phyloP scores from a whole-genome alignment of 2,888 invertebrate genomes.

The Prosopocoilus inquinatus region DNA sequence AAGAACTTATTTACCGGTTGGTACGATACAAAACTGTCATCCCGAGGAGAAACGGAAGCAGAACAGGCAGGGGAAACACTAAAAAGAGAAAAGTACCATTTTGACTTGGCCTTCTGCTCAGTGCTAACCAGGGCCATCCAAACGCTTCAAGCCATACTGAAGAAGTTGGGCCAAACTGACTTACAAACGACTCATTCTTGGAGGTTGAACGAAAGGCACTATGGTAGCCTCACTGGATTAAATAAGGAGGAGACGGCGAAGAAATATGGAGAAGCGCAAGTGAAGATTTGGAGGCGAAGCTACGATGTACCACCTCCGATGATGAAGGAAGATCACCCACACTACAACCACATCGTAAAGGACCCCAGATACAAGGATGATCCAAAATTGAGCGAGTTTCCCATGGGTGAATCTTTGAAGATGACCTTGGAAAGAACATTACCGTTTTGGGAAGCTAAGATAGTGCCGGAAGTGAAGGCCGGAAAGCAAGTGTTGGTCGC shows the following conservation, averaged over 20 bases:
- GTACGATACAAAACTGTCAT: conserved; percentile 13
- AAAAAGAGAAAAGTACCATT: conserved; percentile 65
- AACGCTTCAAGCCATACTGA: conserved; percentile 67
- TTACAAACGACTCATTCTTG: conserved; percentile 72
- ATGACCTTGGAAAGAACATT: conserved; percentile 77
- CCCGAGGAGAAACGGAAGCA: conserved; percentile 64
- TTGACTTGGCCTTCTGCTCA: conserved; percentile 81
- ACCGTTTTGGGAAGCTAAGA: conserved; percentile 83
- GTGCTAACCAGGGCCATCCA: conserved; percentile 74
- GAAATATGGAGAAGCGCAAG: conserved; percentile 82
- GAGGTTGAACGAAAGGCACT: conserved; percentile 85
- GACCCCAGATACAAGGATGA: conserved; percentile 68
- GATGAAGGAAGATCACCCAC: conserved; percentile 73
- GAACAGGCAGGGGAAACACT: conserved; percentile 69
- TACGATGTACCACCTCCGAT: conserved; percentile 80
- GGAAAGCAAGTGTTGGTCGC: conserved; percentile 79
- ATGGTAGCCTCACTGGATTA: conserved; percentile 81
- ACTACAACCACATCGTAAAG: conserved; percentile 71
- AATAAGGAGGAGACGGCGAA: conserved; percentile 83
- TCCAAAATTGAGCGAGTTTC: conserved; percentile 70
- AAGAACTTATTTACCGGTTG: conserved; percentile 19
- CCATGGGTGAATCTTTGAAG: conserved; percentile 79
- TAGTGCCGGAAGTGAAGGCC: conserved; percentile 75
- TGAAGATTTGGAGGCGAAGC: conserved; percentile 81
- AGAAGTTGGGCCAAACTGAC: conserved; percentile 62